A percentile compares a stretch with the other conserved stretches of the same genome.
phyloP scores from a whole-genome alignment of 2,888 invertebrate genomes.

The Catocala nupta region DNA sequence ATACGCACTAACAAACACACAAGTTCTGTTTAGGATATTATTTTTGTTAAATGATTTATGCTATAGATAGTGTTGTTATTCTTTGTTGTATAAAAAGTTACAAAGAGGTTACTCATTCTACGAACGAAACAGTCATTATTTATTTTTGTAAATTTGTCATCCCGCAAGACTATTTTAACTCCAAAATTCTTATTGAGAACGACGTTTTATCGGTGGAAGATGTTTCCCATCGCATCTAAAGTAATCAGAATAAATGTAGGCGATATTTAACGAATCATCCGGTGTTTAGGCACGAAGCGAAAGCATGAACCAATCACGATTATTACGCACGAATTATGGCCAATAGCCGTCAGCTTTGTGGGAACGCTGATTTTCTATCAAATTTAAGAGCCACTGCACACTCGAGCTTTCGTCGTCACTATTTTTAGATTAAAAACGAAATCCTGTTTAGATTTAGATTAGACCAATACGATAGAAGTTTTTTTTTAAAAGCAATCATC shows the following conservation, averaged over 20 bases:
- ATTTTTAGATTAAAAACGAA: too few species aligned
- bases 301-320: conserved; percentile 63
- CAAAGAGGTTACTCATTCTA: too few species aligned
- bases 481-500: too few species aligned
- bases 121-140: too few species aligned
- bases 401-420: not conserved
- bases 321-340: conserved; percentile 64
- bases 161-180: not conserved
- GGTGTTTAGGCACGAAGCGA: conserved; percentile 54
- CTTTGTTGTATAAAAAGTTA: too few species aligned
- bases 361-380: conserved; percentile 52
- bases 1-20: too few species aligned
- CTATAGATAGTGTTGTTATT: too few species aligned
- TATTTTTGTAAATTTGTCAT: not conserved
- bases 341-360: conserved; percentile 51
- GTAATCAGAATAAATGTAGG: conserved; percentile 40
- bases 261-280: conserved; percentile 49
- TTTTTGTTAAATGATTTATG: too few species aligned
- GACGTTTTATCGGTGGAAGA: conserved; percentile 19
- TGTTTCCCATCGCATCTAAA: conserved; percentile 32
- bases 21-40: too few species aligned
- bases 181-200: conserved; percentile 8
- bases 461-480: too few species aligned
- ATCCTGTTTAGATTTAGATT: too few species aligned
- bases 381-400: conserved; percentile 28